Base-by-base conservation (phyloP, 2,888 invertebrate genomes). In the Masnerella sp. region DNA sequence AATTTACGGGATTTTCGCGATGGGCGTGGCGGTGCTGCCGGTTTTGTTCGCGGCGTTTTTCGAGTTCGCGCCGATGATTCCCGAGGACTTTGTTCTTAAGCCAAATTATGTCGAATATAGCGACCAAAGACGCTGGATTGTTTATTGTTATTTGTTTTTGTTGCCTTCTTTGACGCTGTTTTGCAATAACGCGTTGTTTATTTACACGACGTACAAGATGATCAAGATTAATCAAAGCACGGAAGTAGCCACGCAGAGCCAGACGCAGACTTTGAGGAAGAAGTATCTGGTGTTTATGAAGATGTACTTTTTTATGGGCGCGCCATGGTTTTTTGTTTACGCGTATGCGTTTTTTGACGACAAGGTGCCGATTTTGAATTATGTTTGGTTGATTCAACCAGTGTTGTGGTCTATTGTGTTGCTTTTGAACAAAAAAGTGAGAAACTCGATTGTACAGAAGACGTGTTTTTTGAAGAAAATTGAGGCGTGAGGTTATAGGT, bases 311-410 rank as follows among this genome's bases (percentile, higher is more conserved):
- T 52, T 83, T 32, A 84, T 83, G 83, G 83, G 83, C 0, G 80
- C 83, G 1, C 83, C 83, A 0, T 83, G 83, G 83, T 82, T 83
- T 36, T 81, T 80, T 28, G 82, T 80, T 3, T 76, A 75, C 36
- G 43, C 80, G 4, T 45, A 78, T 15, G 81, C 81, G 0, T 82
- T 80, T 12, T 11, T 82, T 18, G 61, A 28, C 32, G 81, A 82
- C 51, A 68, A 79, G 7, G 75, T 83, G 2, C 73, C 78, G 3
- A 18, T 80, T 2, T 43, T 83, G 7, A 83, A 82, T 61, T 70
- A 80, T 36, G 83, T 82, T 45, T 69, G 81, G 9, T 64, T 80
- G 22, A 47, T 79, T 17, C 83, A 83, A 54, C 83, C 82, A 5
- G 62, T 80, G n/a, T 51, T 83, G 2, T 84, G 83, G 82, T 51